Conservation (phyloP, 1,140 invertebrate genomes). For the Bombus superbus region DNA sequence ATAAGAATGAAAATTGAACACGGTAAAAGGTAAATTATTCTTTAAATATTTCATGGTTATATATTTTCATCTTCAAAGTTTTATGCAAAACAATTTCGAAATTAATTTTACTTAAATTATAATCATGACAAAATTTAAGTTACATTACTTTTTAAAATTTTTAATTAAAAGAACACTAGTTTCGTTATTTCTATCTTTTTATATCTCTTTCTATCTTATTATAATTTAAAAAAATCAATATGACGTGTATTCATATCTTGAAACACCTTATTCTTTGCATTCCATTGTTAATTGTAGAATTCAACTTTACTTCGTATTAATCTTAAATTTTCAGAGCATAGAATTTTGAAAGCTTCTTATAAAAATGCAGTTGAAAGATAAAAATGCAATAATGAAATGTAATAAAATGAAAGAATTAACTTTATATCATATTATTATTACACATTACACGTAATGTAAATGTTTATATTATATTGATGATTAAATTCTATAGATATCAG, state of each 20-base stretch:
- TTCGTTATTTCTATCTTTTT: not conserved
- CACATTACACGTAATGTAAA: not conserved
- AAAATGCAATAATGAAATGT: not conserved
- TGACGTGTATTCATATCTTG: too few relatives aligned
- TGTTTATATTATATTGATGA: not conserved
- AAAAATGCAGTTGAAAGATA: not conserved
- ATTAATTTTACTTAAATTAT: not conserved
- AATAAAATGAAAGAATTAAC: not conserved
- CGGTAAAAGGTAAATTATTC: conserved; percentile 19
- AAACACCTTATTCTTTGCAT: too few relatives aligned
- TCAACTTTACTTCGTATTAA: too few relatives aligned
- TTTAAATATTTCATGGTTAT: not conserved
- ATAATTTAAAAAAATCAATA: not conserved
- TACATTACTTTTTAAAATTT: not conserved
- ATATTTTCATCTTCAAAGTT: not conserved
- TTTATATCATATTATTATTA: not conserved
- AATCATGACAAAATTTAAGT: not conserved
- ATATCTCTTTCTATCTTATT: not conserved
- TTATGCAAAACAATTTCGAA: not conserved
- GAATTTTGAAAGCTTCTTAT: not conserved
- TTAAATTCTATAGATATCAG: not conserved
- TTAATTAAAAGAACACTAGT: not conserved
- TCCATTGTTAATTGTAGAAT: too few relatives aligned
- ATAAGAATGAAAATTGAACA: conserved; percentile 11
- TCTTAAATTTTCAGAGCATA: too few relatives aligned